These are phyloP conservation scores for Rhinopomastus cyanomelas DNA, from an alignment of 2,113 vertebrate species.

Conservation along the genomic window DNA sequence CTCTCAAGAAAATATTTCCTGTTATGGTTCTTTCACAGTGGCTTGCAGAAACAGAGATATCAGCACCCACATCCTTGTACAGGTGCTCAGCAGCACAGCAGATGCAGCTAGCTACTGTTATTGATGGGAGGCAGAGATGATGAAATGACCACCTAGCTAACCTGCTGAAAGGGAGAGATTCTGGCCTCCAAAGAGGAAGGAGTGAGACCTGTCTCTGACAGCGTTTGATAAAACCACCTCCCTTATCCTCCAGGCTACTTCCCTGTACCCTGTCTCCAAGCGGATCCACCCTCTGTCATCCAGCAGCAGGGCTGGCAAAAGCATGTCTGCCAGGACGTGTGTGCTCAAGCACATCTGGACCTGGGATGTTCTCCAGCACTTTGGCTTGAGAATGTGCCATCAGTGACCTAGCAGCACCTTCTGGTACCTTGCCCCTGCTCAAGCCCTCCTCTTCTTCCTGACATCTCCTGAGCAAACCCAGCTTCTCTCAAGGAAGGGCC, in stretches of 20 bases:
- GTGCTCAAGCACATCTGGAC: not conserved
- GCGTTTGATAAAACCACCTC: not conserved
- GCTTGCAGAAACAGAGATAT: not conserved
- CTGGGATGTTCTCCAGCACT: rapidly evolving
- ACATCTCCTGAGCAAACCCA: not conserved
- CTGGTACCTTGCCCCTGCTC: rapidly evolving
- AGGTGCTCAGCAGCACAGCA: not conserved
- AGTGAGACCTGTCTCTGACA: not conserved
- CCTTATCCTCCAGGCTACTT: rapidly evolving
- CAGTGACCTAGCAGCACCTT: rapidly evolving
- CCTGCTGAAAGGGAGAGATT: not conserved
- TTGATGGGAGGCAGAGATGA: rapidly evolving
- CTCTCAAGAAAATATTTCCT: slow-evolving; percentile 36
- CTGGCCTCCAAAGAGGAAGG: not conserved
- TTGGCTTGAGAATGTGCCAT: rapidly evolving
- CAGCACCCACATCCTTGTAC: rapidly evolving
- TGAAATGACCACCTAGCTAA: rapidly evolving
- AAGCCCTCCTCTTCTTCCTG: rapidly evolving
- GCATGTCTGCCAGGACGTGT: rapidly evolving
- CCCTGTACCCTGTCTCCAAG: rapidly evolving
- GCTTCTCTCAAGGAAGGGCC: not conserved
- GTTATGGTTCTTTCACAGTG: not conserved
- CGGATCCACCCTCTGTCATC: rapidly evolving
- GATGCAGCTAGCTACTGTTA: not conserved
- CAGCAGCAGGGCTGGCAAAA: rapidly evolving